phyloP scores from a whole-genome alignment of 2,113 vertebrate species.

The Petromus typicus region DNA sequence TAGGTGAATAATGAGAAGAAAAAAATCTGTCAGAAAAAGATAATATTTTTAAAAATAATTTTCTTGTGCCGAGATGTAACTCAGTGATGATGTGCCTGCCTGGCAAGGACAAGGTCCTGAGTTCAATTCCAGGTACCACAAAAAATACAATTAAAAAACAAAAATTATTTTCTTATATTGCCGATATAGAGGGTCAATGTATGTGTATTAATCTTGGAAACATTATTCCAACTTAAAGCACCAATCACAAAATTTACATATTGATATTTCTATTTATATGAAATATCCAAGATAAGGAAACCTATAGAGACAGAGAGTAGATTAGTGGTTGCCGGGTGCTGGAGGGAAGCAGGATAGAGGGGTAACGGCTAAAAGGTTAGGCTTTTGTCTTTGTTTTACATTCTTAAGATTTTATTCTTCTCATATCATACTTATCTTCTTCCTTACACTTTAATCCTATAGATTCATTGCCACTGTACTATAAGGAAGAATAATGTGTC shows the following conservation, averaged over 20 bases:
- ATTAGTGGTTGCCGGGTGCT: background rate
- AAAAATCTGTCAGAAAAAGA: background rate
- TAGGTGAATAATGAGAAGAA: background rate
- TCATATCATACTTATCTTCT: too few relatives aligned
- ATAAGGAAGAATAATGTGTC: background rate
- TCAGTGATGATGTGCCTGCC: too few relatives aligned
- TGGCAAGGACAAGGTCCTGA: too few relatives aligned
- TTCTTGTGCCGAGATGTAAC: background rate
- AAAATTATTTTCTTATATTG: background rate
- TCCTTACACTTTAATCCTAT: rapidly evolving
- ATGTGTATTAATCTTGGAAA: background rate
- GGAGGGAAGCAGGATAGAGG: background rate
- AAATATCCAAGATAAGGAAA: background rate
- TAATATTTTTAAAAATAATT: background rate
- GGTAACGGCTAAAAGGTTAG: background rate
- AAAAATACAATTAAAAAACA: too few relatives aligned
- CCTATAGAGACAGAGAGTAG: background rate
- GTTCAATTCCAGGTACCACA: too few relatives aligned
- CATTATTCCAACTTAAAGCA: background rate
- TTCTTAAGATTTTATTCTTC: background rate
- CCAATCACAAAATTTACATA: too few relatives aligned
- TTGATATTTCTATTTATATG: too few relatives aligned
- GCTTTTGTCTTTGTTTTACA: too few relatives aligned
- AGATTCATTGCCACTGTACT: background rate
- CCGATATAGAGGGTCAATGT: background rate